Conservation (phyloP, 2,888 invertebrate species). For the Euphydryas editha region DNA sequence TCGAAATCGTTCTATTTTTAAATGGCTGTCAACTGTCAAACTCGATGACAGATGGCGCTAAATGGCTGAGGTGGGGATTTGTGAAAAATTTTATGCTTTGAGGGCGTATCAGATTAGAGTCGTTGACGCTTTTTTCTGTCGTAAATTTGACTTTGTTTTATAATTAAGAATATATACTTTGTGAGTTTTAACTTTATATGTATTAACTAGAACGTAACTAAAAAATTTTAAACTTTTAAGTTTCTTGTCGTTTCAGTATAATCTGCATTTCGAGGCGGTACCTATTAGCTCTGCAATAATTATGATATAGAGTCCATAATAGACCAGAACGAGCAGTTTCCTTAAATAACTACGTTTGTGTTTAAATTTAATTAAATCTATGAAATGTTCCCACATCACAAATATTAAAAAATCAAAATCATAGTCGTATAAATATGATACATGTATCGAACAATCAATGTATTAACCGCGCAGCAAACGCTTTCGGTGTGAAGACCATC, state of each 20-base stretch:
- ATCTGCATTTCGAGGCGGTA: too few relatives aligned
- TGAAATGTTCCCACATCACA: too few relatives aligned
- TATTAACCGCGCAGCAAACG: not conserved
- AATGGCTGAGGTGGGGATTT: constrained; percentile 57
- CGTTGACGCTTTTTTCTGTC: constrained; percentile 14
- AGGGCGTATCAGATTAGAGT: constrained; percentile 27
- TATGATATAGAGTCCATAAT: too few relatives aligned
- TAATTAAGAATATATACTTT: not conserved
- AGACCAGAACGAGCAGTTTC: too few relatives aligned
- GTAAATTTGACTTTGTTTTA: not conserved
- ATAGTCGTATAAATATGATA: too few relatives aligned
- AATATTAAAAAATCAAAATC: too few relatives aligned
- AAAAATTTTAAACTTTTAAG: too few relatives aligned
- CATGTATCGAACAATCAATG: not conserved
- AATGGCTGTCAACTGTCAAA: constrained; percentile 76
- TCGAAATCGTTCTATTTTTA: constrained; percentile 64
- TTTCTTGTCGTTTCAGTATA: too few relatives aligned
- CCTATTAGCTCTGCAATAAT: too few relatives aligned
- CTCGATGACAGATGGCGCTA: constrained; percentile 78
- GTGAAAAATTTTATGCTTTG: constrained; percentile 44
- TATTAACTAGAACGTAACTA: not conserved
- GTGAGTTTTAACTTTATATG: too few relatives aligned
- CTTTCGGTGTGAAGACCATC: constrained; percentile 38
- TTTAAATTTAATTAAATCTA: too few relatives aligned
- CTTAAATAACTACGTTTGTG: too few relatives aligned